These are phyloP conservation scores for Heliconius hewitsoni DNA, from an alignment of 1,140 invertebrate species.

Conservation along the genomic window DNA sequence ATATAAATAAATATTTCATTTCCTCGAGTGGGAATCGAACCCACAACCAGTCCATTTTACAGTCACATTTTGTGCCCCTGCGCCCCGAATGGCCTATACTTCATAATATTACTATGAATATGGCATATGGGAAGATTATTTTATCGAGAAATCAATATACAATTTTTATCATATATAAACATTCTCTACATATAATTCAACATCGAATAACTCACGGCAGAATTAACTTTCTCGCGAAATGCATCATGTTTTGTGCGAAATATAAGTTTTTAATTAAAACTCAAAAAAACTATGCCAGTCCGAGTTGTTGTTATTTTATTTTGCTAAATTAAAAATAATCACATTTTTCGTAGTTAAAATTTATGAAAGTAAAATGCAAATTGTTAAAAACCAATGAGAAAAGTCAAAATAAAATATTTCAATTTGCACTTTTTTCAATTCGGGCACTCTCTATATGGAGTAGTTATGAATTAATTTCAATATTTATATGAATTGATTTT, in stretches of 20 bases:
- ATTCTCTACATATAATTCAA: background rate
- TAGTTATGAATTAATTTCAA: background rate
- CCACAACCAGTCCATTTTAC: too few species aligned
- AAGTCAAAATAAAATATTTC: background rate
- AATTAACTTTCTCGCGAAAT: background rate
- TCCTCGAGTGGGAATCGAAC: too few species aligned
- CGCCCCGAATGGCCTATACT: too few species aligned
- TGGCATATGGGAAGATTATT: too few species aligned
- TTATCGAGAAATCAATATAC: background rate
- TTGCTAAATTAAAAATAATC: background rate
- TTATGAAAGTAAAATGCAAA: background rate
- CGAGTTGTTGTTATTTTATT: constrained; percentile 1
- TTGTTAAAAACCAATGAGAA: background rate
- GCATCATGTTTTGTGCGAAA: constrained; percentile 3
- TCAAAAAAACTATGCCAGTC: background rate
- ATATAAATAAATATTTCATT: too few species aligned
- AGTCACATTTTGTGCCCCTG: too few species aligned
- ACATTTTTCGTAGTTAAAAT: constrained; percentile 1
- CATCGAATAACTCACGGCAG: background rate
- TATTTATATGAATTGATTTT: too few species aligned
- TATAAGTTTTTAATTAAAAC: constrained; percentile 10
- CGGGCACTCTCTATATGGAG: background rate
- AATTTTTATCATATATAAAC: background rate
- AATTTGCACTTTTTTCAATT: background rate
- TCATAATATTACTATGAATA: too few species aligned